Percentiles rank a stretch among this genome's conserved stretches.
Evolutionary conservation across 2,113 vertebrate genomes (phyloP).

Genomic region (Limnothrissa miodon): DNA sequence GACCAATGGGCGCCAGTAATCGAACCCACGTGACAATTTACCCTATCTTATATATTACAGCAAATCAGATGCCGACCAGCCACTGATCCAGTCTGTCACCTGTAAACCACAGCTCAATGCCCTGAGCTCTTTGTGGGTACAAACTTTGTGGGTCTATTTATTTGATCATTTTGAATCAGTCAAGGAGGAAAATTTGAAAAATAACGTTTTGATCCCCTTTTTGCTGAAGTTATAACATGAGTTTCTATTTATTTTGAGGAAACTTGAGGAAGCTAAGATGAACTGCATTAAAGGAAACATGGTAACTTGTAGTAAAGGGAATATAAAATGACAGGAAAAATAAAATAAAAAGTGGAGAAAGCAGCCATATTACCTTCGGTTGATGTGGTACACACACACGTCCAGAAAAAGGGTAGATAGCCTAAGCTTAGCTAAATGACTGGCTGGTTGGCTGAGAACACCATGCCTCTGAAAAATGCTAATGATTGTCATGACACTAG

Average conservation of each 20-base stretch:
- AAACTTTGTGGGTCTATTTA: not conserved
- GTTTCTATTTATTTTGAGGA: not conserved
- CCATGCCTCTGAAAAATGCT: constrained; percentile 75
- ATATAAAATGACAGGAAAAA: constrained; percentile 30
- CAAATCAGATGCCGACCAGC: not conserved
- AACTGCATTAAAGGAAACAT: not conserved
- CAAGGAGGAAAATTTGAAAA: not conserved
- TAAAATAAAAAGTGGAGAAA: constrained; percentile 36
- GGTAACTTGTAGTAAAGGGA: not conserved
- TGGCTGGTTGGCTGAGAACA: constrained; percentile 61
- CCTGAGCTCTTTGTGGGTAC: not conserved
- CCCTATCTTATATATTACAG: constrained; percentile 61
- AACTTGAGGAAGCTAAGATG: not conserved
- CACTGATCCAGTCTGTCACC: not conserved
- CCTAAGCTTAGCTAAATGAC: constrained; percentile 57
- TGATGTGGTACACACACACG: constrained; percentile 65
- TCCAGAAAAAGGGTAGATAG: constrained; percentile 63
- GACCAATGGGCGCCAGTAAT: constrained; percentile 71
- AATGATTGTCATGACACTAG: constrained; percentile 75
- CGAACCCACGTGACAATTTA: constrained; percentile 57
- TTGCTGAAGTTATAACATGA: not conserved
- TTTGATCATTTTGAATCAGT: not conserved
- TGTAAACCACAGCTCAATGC: not conserved
- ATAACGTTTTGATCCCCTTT: not conserved
- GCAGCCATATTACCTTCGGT: constrained; percentile 58